Evolutionary conservation across 1,140 invertebrate species (phyloP).

Genomic region (Watersipora subatra): DNA sequence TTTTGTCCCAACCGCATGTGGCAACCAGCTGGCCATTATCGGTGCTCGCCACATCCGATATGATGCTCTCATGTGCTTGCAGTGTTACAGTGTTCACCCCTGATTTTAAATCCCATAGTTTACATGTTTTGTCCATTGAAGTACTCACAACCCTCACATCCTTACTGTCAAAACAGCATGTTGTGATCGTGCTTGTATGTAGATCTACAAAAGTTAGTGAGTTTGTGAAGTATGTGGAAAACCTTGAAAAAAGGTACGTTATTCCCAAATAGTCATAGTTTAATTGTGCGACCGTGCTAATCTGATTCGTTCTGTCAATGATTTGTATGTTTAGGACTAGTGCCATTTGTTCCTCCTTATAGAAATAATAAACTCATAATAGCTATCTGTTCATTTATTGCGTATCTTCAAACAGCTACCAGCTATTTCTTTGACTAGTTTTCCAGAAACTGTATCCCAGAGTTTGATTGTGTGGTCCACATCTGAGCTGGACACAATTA

Average conservation of each 20-base stretch:
- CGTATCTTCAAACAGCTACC: conserved; percentile 16
- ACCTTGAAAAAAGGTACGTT: not conserved
- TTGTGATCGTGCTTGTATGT: conserved; percentile 31
- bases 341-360: no score
- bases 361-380: no score
- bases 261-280: no score
- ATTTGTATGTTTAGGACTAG: no score
- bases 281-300: no score
- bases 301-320: no score
- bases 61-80: conserved; percentile 26
- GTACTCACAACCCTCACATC: conserved; percentile 35
- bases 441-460: conserved; percentile 26
- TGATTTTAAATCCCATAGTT: conserved; percentile 32
- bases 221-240: not conserved
- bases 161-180: conserved; percentile 23
- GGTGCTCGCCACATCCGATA: conserved; percentile 28
- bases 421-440: conserved; percentile 23
- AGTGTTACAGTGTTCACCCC: conserved; percentile 27
- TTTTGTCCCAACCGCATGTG: conserved; percentile 38
- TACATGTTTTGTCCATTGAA: conserved; percentile 34
- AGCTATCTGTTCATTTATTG: no score
- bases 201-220: conserved; percentile 22
- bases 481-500: conserved; percentile 28
- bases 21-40: conserved; percentile 33
- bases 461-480: conserved; percentile 28